Percentiles rank a stretch among this genome's conserved stretches.
Evolutionary conservation across 2,888 invertebrate species (phyloP).

Genomic region (Rapana venosa): DNA sequence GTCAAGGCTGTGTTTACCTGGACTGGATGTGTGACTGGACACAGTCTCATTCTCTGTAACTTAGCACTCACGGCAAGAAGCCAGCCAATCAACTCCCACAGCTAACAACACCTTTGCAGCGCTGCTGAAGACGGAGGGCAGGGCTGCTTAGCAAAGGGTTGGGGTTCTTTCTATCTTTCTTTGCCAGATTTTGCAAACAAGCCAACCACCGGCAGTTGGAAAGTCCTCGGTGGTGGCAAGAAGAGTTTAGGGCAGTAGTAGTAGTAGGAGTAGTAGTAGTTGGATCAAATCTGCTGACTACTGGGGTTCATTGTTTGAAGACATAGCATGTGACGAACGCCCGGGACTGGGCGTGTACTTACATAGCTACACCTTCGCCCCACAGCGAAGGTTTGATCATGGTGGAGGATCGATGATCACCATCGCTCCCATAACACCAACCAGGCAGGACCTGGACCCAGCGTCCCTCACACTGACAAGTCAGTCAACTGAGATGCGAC

Average conservation of each 20-base stretch:
- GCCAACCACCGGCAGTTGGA: conserved; percentile 31
- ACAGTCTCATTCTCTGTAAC: not conserved
- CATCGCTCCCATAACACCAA: conserved; percentile 21
- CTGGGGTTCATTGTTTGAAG: not conserved
- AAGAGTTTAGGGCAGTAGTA: conserved; percentile 6
- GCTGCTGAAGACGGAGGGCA: conserved; percentile 20
- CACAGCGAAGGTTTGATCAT: conserved; percentile 38
- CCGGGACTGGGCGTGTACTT: conserved; percentile 53
- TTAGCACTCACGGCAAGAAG: conserved; percentile 18
- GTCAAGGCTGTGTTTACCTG: conserved; percentile 47
- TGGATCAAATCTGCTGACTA: conserved; percentile 12
- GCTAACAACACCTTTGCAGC: conserved; percentile 11
- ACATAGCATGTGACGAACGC: conserved; percentile 32
- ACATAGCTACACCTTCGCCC: conserved; percentile 44
- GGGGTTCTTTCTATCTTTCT: conserved; percentile 20
- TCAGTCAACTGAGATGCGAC: conserved; percentile 20
- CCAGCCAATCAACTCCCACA: conserved; percentile 13
- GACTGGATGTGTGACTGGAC: conserved; percentile 26
- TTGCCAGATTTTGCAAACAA: conserved; percentile 10
- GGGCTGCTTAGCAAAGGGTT: not conserved
- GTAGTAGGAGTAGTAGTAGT: not conserved
- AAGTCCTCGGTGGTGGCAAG: conserved; percentile 34
- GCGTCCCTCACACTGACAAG: conserved; percentile 28
- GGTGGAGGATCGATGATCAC: conserved; percentile 32
- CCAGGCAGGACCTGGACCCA: conserved; percentile 34